Evolutionary conservation across 2,113 vertebrate species (phyloP), one percentile per base, ranked within the genome.

Genomic region (Tenrec ecaudatus): DNA sequence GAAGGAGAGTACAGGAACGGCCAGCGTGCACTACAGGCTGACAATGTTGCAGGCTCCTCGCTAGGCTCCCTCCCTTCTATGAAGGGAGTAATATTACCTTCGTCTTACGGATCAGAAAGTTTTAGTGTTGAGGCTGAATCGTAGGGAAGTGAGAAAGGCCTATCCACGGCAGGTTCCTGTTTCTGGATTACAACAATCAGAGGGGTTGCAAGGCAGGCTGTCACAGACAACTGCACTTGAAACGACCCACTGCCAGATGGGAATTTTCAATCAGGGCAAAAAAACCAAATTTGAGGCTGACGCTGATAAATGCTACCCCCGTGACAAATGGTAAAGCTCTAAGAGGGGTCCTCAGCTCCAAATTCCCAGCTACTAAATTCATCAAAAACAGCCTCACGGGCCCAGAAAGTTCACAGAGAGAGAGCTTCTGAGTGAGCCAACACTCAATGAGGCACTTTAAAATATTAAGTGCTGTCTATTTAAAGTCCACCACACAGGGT

Each of bases 211-310:
- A 94, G 69, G 29, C 17, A 15, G 76, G 23, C 6, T 82, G 36
- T 86, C 68, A 92, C 83, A 60, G 73, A 76, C 19, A 47, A 57
- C 43, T 89, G 66, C 22, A 73, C 22, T 73, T 69, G n/a, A 90
- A 92, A 84, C 19, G 43, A 17, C 11, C 22, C 62, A 64, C 16
- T 60, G 77, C 58, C 27, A 33, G 76, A 4, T 88, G 36, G 33
- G 33, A 53, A 81, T 90, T 90, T 75, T 94, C 71, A 86, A 62
- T 94, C 53, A 47, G n/a, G 16, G 47, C 47, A 75, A 89, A 57
- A 10, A 64, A 93, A 92, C 53, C 38, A 88, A 90, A 84, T 68
- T 75, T 68, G 20, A 53, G 73, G 19, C 1, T 75, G 11, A 90
- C 60, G 47, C 22, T 47, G 6, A 92, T 31, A 20, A 53, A 69